Evolutionary conservation across 2,888 invertebrate genomes (phyloP).

Genomic region (Standfussiana lucernea): DNA sequence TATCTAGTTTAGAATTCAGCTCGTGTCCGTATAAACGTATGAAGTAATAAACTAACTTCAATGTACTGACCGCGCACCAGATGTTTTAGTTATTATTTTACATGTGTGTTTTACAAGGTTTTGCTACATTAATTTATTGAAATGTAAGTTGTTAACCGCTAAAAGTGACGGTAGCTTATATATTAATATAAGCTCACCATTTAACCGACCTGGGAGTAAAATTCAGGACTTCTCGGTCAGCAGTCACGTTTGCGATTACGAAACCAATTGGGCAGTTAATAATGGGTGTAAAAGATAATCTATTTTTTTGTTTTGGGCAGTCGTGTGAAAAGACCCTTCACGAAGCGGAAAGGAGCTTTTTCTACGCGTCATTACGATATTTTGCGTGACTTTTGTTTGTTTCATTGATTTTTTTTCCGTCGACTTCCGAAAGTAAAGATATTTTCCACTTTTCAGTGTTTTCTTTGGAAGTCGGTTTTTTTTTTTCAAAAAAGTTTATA

Average conservation of each 20-base stretch:
- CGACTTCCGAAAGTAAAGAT: too few relatives aligned
- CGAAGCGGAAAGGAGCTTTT: not conserved
- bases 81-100: slow-evolving; percentile 35
- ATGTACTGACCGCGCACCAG: slow-evolving; percentile 43
- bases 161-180: not conserved
- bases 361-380: too few relatives aligned
- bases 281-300: not conserved
- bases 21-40: slow-evolving; percentile 10
- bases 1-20: slow-evolving; percentile 36
- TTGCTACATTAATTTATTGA: slow-evolving; percentile 12
- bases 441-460: too few relatives aligned
- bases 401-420: too few relatives aligned
- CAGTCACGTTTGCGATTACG: not conserved
- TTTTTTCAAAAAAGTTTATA: too few relatives aligned
- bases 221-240: not conserved
- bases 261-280: not conserved
- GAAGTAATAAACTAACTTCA: slow-evolving; percentile 49
- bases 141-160: slow-evolving; percentile 6
- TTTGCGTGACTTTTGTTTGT: too few relatives aligned
- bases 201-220: not conserved
- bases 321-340: not conserved
- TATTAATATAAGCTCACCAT: too few relatives aligned
- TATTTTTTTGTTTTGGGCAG: not conserved
- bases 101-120: slow-evolving; percentile 25
- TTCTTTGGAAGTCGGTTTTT: too few relatives aligned